These are phyloP conservation scores for Mystacides longicornis DNA, from an alignment of 2,888 invertebrate species.

Conservation along the genomic window DNA sequence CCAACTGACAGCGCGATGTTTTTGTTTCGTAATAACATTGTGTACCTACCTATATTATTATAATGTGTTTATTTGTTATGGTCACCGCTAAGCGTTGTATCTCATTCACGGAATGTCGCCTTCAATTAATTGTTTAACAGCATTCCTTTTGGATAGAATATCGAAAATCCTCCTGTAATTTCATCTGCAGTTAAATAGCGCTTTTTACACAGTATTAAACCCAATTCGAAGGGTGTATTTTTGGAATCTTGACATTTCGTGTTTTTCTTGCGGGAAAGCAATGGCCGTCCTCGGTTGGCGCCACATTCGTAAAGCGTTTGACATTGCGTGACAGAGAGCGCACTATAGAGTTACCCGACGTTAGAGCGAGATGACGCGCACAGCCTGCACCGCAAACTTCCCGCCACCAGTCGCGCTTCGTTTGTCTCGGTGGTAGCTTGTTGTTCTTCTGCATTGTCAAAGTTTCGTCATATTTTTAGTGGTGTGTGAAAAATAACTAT, in stretches of 20 bases:
- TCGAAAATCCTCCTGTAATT: too few relatives aligned
- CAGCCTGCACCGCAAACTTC: constrained; percentile 34
- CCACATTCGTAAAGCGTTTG: constrained; percentile 32
- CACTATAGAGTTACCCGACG: constrained; percentile 11
- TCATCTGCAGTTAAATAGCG: too few relatives aligned
- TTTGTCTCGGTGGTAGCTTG: constrained; percentile 18
- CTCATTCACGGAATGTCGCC: too few relatives aligned
- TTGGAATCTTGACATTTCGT: constrained; percentile 23
- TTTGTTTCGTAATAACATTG: too few relatives aligned
- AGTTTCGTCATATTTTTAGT: constrained; percentile 5
- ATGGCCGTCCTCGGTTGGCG: constrained; percentile 15
- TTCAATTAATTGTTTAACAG: too few relatives aligned
- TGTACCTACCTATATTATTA: too few relatives aligned
- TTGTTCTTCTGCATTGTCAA: constrained; percentile 6
- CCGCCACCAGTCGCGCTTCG: constrained; percentile 35
- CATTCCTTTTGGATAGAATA: too few relatives aligned
- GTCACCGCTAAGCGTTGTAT: too few relatives aligned
- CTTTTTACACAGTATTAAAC: too few relatives aligned
- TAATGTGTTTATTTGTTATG: too few relatives aligned
- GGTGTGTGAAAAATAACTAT: constrained; percentile 12
- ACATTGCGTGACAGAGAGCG: constrained; percentile 32
- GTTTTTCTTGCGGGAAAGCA: constrained; percentile 12
- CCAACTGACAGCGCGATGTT: too few relatives aligned
- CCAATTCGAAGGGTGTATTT: constrained; percentile 7
- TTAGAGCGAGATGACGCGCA: constrained; percentile 30